Conservation (phyloP, 37 sponge, comb jelly and placozoan species). For the Cliona cf. orientalis region DNA sequence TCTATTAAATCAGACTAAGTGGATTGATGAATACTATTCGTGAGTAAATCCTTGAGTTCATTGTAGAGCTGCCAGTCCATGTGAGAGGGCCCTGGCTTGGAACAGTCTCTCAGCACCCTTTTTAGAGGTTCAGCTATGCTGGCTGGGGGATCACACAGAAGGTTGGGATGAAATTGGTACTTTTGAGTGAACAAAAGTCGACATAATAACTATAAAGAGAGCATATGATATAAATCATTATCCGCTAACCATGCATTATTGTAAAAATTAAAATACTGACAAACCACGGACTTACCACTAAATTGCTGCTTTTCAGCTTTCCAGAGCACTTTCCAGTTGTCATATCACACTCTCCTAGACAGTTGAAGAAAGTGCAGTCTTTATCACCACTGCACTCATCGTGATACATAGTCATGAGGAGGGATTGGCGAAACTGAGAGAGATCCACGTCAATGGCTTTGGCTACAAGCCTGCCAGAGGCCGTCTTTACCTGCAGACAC, state of each 20-base stretch:
- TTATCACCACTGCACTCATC: constrained; percentile 26
- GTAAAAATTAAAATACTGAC: not conserved
- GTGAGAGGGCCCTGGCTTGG: not conserved
- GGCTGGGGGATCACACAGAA: constrained; percentile 13
- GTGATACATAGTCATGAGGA: not conserved
- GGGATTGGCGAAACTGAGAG: constrained; percentile 24
- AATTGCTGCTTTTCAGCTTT: constrained; percentile 36
- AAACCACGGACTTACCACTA: constrained; percentile 28
- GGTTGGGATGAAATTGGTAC: constrained; percentile 5
- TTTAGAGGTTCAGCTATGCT: not conserved
- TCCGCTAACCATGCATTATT: not conserved
- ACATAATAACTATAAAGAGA: constrained; percentile 9
- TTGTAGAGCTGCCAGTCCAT: not conserved
- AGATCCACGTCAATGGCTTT: constrained; percentile 72
- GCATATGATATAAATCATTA: not conserved
- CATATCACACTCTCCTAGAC: constrained; percentile 25
- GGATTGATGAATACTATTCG: not conserved
- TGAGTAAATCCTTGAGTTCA: not conserved
- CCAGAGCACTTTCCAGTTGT: constrained; percentile 26
- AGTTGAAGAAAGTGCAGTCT: constrained; percentile 46
- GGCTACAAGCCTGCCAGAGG: constrained; percentile 20
- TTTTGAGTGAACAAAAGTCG: not conserved
- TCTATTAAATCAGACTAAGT: too few relatives aligned
- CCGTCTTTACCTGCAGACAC: not conserved
- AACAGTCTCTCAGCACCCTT: not conserved